A percentile compares a stretch with the other conserved stretches of the same genome.
Evolutionary conservation across 2,888 invertebrate genomes (phyloP).

Genomic region (Drosophila villosipedis): DNA sequence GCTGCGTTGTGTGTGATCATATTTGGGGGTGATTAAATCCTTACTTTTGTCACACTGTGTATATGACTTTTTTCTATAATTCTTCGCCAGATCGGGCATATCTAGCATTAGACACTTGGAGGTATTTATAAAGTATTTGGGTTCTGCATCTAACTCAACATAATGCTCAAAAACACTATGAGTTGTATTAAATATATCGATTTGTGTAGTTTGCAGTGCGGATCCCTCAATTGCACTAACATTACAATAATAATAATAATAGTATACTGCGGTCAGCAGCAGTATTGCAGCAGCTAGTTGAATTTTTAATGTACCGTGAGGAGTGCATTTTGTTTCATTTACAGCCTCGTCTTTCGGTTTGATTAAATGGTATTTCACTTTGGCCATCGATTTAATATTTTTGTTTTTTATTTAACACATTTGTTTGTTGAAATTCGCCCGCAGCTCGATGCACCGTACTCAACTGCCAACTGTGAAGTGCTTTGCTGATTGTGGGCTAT

Average conservation of each 20-base stretch:
- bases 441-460: conserved; percentile 6
- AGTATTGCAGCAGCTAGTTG: background rate
- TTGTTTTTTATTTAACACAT: background rate
- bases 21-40: conserved; percentile 70
- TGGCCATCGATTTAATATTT: conserved; percentile 16
- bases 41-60: conserved; percentile 85
- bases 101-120: conserved; percentile 88
- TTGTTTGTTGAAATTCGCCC: background rate
- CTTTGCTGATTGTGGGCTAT: conserved; percentile 6
- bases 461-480: conserved; percentile 19
- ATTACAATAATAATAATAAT: conserved; percentile 12
- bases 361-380: conserved; percentile 23
- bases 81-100: conserved; percentile 85
- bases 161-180: background rate
- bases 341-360: background rate
- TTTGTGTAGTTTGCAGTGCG: background rate
- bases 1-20: conserved; percentile 47
- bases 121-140: conserved; percentile 84
- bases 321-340: background rate
- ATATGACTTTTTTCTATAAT: conserved; percentile 86
- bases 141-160: background rate
- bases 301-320: background rate
- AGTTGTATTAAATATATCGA: background rate
- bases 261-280: conserved; percentile 9
- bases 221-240: background rate